Evolutionary conservation across 2,888 invertebrate genomes (phyloP).

Genomic region (Lysandra bellargus): DNA sequence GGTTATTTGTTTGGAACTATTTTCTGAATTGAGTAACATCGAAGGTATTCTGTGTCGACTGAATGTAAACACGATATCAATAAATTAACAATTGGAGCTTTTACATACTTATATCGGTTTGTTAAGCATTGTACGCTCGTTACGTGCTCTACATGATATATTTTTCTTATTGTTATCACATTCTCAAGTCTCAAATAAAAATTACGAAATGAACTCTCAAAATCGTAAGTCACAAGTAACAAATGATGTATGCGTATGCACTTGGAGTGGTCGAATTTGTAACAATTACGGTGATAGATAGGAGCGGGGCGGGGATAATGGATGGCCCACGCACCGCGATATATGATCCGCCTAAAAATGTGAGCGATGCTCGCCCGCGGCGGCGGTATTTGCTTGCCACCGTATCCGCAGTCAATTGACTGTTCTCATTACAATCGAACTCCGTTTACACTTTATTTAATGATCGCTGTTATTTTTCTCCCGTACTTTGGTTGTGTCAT

Average conservation of each 20-base stretch:
- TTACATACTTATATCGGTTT: too few relatives aligned
- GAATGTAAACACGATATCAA: neutral
- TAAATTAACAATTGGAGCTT: neutral
- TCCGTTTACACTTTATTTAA: neutral
- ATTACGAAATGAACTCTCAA: neutral
- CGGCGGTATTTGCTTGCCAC: neutral
- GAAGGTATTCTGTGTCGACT: too few relatives aligned
- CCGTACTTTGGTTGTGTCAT: too few relatives aligned
- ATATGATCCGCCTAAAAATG: constrained; percentile 27
- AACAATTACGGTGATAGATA: constrained; percentile 30
- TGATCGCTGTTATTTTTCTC: neutral
- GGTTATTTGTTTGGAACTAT: neutral
- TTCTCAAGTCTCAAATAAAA: neutral
- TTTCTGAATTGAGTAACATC: neutral
- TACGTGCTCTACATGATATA: neutral
- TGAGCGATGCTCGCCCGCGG: neutral
- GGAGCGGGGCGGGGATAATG: constrained; percentile 20
- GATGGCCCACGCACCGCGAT: constrained; percentile 23
- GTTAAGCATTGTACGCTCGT: too few relatives aligned
- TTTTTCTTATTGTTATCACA: neutral
- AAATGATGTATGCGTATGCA: constrained; percentile 11
- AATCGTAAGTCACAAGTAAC: neutral
- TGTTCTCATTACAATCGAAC: constrained; percentile 7
- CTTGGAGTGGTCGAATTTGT: constrained; percentile 21
- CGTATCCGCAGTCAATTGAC: neutral